These are phyloP conservation scores for Gasterosteus aculeatus DNA, from an alignment of 2,113 vertebrate species.

Conservation along the genomic window DNA sequence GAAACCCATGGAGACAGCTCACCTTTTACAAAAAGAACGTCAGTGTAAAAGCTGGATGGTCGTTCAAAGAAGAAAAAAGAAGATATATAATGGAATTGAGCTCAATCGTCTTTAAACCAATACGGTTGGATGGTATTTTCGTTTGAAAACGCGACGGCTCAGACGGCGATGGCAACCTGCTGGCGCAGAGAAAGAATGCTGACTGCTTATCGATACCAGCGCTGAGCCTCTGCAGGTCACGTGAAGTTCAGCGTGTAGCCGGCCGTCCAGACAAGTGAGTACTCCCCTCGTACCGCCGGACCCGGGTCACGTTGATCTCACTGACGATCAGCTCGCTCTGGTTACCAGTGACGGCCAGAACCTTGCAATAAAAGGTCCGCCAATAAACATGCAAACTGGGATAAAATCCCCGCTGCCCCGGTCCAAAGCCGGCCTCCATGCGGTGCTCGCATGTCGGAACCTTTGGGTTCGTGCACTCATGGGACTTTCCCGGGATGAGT, in stretches of 20 bases:
- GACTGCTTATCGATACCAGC: too few species aligned
- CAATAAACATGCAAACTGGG: neutral
- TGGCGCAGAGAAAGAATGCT: constrained; percentile 4
- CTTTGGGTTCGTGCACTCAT: neutral
- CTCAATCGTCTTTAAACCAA: too few species aligned
- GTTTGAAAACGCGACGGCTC: too few species aligned
- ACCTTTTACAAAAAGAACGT: too few species aligned
- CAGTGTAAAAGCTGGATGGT: too few species aligned
- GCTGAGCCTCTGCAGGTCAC: neutral
- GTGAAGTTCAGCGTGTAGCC: constrained; percentile 15
- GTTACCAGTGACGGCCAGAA: neutral
- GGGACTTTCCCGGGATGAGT: neutral
- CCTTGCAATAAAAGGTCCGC: constrained; percentile 17
- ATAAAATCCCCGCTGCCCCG: constrained; percentile 53
- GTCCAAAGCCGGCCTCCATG: too few species aligned
- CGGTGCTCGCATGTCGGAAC: accelerated
- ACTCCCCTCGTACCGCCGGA: neutral
- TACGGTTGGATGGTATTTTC: too few species aligned
- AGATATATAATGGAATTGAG: too few species aligned
- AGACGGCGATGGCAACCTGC: too few species aligned
- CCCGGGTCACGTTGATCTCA: neutral
- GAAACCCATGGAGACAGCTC: too few species aligned
- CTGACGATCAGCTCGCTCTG: constrained; percentile 4
- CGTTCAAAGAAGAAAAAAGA: too few species aligned
- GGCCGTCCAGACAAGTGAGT: constrained; percentile 65